phyloP scores from a whole-genome alignment of 2,888 invertebrate species.

The Pterostichus madidus region DNA sequence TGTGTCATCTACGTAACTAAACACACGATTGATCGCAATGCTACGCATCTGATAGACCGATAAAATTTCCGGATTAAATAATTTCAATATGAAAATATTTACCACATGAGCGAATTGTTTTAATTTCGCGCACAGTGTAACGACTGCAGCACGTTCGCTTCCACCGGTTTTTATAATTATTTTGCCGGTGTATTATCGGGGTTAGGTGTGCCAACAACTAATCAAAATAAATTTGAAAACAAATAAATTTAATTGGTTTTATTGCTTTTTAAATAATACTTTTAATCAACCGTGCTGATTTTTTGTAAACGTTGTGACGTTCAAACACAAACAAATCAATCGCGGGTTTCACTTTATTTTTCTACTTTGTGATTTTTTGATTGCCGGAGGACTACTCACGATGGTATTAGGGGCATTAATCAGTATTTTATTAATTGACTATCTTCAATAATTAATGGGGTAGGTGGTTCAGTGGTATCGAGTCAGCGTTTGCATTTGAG shows the following conservation, averaged over 20 bases:
- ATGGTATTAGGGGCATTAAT: not conserved
- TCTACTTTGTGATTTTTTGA: constrained; percentile 36
- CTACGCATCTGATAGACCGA: constrained; percentile 50
- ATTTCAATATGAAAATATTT: constrained; percentile 62
- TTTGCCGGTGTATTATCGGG: constrained; percentile 56
- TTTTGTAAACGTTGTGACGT: constrained; percentile 32
- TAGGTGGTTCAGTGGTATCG: too few relatives aligned
- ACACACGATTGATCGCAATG: not conserved
- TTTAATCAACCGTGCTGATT: constrained; percentile 50
- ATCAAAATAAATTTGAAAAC: constrained; percentile 56
- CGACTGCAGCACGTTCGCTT: constrained; percentile 20
- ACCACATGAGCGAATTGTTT: constrained; percentile 47
- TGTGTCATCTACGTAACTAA: not conserved
- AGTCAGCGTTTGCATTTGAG: too few relatives aligned
- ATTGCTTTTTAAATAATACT: constrained; percentile 54
- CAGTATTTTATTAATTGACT: not conserved
- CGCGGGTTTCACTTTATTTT: not conserved
- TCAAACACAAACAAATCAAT: constrained; percentile 37
- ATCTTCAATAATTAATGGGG: too few relatives aligned
- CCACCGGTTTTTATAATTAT: constrained; percentile 52
- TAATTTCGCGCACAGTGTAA: constrained; percentile 24
- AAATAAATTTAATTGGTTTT: constrained; percentile 55
- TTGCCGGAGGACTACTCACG: not conserved
- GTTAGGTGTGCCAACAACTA: constrained; percentile 57
- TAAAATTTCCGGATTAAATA: constrained; percentile 59